Conservation (phyloP, 2,888 invertebrate genomes). For the Cantharis flavilabris region DNA sequence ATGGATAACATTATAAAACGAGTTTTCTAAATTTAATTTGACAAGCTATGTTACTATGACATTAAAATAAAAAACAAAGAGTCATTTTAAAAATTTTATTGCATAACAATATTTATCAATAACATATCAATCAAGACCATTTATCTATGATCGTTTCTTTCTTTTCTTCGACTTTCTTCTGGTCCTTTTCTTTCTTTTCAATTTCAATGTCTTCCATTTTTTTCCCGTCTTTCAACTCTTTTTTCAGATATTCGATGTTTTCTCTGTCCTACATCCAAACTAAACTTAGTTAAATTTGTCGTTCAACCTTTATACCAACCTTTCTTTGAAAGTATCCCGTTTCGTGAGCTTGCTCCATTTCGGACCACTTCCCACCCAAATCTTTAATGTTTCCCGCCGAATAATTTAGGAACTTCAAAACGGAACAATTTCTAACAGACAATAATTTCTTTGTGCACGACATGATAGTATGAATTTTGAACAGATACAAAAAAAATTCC, state of each 20-base stretch:
- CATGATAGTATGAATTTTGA: neutral
- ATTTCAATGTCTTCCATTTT: neutral
- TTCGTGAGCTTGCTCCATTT: neutral
- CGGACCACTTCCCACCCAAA: neutral
- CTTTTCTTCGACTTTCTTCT: neutral
- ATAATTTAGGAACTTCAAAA: neutral
- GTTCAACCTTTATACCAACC: neutral
- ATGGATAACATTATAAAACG: neutral
- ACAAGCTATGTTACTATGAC: neutral
- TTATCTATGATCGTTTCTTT: neutral
- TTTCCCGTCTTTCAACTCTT: constrained; percentile 4
- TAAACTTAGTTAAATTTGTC: neutral
- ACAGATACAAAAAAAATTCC: neutral
- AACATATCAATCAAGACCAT: neutral
- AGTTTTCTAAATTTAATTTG: neutral
- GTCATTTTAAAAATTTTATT: neutral
- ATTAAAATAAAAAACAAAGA: neutral
- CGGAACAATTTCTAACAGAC: neutral
- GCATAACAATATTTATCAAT: neutral
- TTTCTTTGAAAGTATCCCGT: neutral
- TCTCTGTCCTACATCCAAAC: neutral
- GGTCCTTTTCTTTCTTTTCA: neutral
- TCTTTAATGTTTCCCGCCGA: neutral
- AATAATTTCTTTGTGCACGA: neutral
- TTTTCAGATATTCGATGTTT: neutral